Conservation (phyloP, 2,113 vertebrate genomes). For the Platysternon megacephalum region DNA sequence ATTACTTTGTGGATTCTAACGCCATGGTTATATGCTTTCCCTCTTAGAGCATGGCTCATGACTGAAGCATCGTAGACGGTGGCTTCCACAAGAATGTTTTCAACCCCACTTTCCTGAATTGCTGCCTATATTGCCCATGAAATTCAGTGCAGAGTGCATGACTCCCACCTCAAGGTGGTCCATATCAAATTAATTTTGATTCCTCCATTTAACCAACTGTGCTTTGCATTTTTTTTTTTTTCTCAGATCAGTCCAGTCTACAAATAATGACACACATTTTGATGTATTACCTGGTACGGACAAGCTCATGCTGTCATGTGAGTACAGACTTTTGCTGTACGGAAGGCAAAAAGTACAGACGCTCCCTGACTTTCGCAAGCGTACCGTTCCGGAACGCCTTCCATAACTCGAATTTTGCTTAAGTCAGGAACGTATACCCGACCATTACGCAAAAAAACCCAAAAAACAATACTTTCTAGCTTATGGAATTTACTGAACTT, state of each 20-base stretch:
- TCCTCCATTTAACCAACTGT: no score
- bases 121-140: background rate
- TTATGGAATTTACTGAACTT: no score
- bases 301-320: background rate
- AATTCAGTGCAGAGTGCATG: background rate
- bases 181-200: background rate
- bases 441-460: no score
- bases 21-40: background rate
- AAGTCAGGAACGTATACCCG: no score
- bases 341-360: background rate
- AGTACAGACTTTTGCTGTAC: background rate
- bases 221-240: background rate
- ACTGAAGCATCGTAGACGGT: background rate
- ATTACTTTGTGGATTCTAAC: background rate
- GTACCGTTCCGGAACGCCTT: no score
- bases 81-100: background rate
- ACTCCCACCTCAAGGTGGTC: background rate
- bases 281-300: background rate
- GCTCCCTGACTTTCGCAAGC: no score
- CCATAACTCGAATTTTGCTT: no score
- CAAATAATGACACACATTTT: background rate
- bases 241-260: background rate
- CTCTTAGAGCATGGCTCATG: background rate
- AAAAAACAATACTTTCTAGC: no score
- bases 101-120: background rate